These are phyloP conservation scores for Sesamia inferens DNA, from an alignment of 2,888 invertebrate genomes.

Conservation along the genomic window DNA sequence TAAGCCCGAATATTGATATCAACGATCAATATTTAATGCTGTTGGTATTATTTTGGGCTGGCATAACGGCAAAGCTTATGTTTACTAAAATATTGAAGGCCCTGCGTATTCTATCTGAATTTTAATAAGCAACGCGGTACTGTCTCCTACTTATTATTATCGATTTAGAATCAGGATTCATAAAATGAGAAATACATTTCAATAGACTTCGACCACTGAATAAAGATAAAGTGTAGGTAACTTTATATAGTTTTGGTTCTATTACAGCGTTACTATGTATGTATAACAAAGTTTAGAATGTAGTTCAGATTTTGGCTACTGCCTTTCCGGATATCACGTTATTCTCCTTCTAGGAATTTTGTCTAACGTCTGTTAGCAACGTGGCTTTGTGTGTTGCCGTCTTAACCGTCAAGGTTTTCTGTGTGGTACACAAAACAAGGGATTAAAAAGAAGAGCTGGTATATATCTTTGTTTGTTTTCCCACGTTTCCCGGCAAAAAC, in stretches of 20 bases:
- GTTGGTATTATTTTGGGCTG: constrained; percentile 24
- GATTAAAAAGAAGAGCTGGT: constrained; percentile 45
- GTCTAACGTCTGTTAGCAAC: constrained; percentile 19
- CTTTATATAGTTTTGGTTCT: constrained; percentile 16
- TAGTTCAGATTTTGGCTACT: constrained; percentile 13
- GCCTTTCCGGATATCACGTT: constrained; percentile 23
- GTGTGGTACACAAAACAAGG: constrained; percentile 52
- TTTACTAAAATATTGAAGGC: constrained; percentile 51
- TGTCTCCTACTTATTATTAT: constrained; percentile 36
- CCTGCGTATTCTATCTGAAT: constrained; percentile 50
- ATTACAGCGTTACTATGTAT: background rate
- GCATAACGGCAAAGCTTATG: constrained; percentile 31
- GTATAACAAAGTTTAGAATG: constrained; percentile 4
- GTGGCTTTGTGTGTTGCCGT: constrained; percentile 43
- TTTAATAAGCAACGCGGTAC: constrained; percentile 35
- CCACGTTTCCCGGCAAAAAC: constrained; percentile 54
- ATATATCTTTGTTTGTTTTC: constrained; percentile 56
- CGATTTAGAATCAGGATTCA: constrained; percentile 49
- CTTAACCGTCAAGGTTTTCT: constrained; percentile 43
- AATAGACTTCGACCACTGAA: constrained; percentile 42
- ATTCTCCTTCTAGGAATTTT: constrained; percentile 29
- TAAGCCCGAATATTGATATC: constrained; percentile 28
- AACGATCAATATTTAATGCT: constrained; percentile 40
- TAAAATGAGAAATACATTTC: constrained; percentile 46
- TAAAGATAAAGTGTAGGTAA: constrained; percentile 14